Base-by-base conservation (phyloP, 2,113 vertebrate genomes). In the Macquaria australasica region DNA sequence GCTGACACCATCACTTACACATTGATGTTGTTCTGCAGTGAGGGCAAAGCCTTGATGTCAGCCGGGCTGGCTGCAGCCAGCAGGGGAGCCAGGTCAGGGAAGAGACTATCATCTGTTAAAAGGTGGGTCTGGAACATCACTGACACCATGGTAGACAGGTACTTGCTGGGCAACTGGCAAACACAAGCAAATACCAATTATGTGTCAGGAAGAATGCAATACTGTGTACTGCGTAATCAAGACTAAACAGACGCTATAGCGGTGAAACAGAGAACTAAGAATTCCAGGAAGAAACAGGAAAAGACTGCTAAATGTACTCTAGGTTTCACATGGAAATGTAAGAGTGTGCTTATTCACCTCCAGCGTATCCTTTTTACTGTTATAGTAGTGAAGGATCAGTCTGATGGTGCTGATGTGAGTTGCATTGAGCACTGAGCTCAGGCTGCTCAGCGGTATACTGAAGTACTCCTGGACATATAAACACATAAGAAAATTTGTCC, bases 381-480 rank as follows among this genome's bases (percentile, higher is more conserved):
- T 89, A 43, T 94, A 94, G 81, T 93, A 95, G 70, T 91, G 89
- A n/a, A 96, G 86, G 71, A 97, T 95, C 85, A 95, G 84, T 39
- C 93, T 91, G 85, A 94, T 48, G 0, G 95, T 95, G 73, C 78
- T 81, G 76, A 85, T 71, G 59, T 96, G 91, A 53, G 94, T 58
- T 9, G 87, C 69, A 64, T 83, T 87, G 45, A 96, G 91, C 70
- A 96, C 95, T 1, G 85, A 77, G 58, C 64, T 77, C 77, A 96
- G 76, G 43, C 70, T 84, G 11, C 64, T 69, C 75, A 88, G 67
- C 0, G 94, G 95, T 62, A 97, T 90, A 23, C 5, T 87, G 48
- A 96, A 95, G 81, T 96, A 97, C 81, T 96, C 95, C 96, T 96
- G 84, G 10, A 80, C 28, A 74, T 34, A 77, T 5, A 39, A 55